phyloP scores from a whole-genome alignment of 2,797 vertebrate genomes.

The Argya squamiceps region DNA sequence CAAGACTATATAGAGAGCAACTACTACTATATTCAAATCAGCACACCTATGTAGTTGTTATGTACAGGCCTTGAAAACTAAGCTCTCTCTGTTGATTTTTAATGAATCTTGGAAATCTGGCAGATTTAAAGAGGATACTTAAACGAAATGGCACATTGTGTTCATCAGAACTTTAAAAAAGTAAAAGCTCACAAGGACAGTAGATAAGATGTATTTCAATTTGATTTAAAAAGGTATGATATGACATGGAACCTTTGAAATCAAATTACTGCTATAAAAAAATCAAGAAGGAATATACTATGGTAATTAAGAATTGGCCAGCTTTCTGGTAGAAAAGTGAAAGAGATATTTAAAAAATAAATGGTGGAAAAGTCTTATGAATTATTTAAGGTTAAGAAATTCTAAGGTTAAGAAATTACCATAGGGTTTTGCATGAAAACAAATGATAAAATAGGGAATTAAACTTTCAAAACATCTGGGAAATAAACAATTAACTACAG shows the following conservation, averaged over 20 bases:
- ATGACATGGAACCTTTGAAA: not conserved
- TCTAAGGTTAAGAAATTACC: not conserved
- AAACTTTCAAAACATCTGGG: not conserved
- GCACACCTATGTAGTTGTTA: not conserved
- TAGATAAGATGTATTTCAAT: not conserved
- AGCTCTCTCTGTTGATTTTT: not conserved
- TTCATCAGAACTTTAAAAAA: not conserved
- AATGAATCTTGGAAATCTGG: not conserved
- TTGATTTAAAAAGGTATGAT: not conserved
- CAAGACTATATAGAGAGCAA: not conserved
- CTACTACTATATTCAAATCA: not conserved
- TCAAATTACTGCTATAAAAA: not conserved
- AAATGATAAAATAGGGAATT: not conserved
- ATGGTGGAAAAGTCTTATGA: not conserved
- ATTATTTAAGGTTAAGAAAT: not conserved
- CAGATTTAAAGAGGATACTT: not conserved
- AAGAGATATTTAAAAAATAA: not conserved
- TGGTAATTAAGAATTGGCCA: not conserved
- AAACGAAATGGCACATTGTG: not conserved
- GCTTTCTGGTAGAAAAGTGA: not conserved
- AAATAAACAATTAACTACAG: conserved; percentile 19
- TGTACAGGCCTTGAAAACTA: not conserved
- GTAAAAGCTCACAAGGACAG: not conserved
- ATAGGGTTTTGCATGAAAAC: not conserved
- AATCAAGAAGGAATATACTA: not conserved